Percentiles rank a stretch among this genome's conserved stretches.
phyloP scores from a whole-genome alignment of 2,888 invertebrate species.

The Sialis fuliginosa region DNA sequence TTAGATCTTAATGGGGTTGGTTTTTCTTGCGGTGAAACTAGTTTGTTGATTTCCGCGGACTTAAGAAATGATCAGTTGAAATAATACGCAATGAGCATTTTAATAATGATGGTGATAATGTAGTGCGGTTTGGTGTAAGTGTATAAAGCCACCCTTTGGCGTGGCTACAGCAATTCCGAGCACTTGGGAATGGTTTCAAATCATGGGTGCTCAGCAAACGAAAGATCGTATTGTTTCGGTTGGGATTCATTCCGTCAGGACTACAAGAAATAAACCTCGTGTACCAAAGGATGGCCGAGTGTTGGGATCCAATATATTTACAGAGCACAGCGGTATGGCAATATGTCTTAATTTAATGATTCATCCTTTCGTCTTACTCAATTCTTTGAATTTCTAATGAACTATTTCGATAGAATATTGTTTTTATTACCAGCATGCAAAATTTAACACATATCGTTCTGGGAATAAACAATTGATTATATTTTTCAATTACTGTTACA shows the following conservation, averaged over 20 bases:
- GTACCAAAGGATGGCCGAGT: slow-evolving; percentile 66
- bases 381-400: too few relatives aligned
- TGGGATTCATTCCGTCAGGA: slow-evolving; percentile 52
- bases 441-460: too few relatives aligned
- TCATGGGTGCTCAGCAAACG: slow-evolving; percentile 87
- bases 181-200: slow-evolving; percentile 23
- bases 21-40: not conserved
- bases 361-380: too few relatives aligned
- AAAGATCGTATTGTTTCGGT: slow-evolving; percentile 68
- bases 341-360: not conserved
- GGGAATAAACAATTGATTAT: too few relatives aligned
- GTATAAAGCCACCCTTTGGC: slow-evolving; percentile 18
- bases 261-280: slow-evolving; percentile 56
- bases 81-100: too few relatives aligned
- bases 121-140: slow-evolving; percentile 12
- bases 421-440: too few relatives aligned
- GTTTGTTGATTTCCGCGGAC: too few relatives aligned
- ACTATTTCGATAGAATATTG: too few relatives aligned
- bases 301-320: slow-evolving; percentile 81
- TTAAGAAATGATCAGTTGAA: too few relatives aligned
- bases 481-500: too few relatives aligned
- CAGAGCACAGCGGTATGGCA: slow-evolving; percentile 84
- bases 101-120: slow-evolving; percentile 8
- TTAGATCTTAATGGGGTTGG: slow-evolving; percentile 4
- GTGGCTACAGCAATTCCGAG: slow-evolving; percentile 17